A percentile compares a stretch with the other conserved stretches of the same genome.
Evolutionary conservation across 2,113 vertebrate species (phyloP).

Genomic region (Chaetorhynchus papuensis): DNA sequence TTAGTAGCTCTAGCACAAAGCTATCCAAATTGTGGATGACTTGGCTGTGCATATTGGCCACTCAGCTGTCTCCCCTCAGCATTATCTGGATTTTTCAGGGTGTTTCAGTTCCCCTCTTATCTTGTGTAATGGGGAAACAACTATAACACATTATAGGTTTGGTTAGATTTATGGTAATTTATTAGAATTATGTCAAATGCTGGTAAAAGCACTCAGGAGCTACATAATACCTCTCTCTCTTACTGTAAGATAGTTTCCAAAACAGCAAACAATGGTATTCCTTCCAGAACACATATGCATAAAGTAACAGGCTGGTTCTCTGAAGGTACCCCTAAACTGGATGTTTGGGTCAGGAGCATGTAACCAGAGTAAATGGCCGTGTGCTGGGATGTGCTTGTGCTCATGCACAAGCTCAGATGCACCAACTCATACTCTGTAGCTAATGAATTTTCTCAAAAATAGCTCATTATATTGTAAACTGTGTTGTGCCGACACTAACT

Average conservation of each 20-base stretch:
- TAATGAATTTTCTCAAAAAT: constrained; percentile 18
- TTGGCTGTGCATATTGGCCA: background rate
- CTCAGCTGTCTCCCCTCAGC: background rate
- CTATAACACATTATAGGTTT: background rate
- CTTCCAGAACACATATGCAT: background rate
- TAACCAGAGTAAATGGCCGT: background rate
- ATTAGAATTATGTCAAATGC: background rate
- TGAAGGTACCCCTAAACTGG: background rate
- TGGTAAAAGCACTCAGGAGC: background rate
- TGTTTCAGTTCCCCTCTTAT: background rate
- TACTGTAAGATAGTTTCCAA: background rate
- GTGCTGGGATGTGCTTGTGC: background rate
- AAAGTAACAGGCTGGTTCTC: background rate
- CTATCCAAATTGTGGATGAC: background rate
- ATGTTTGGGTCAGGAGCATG: background rate
- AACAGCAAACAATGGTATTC: background rate
- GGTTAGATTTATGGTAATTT: background rate
- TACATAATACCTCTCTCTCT: background rate
- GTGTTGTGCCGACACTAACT: constrained; percentile 6
- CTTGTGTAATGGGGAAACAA: background rate
- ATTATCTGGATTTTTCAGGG: background rate
- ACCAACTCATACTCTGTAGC: background rate
- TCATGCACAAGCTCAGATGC: background rate
- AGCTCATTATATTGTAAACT: background rate
- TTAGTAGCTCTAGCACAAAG: background rate